These are phyloP conservation scores for Eledone cirrhosa DNA, from an alignment of 2,888 invertebrate genomes.

Conservation along the genomic window DNA sequence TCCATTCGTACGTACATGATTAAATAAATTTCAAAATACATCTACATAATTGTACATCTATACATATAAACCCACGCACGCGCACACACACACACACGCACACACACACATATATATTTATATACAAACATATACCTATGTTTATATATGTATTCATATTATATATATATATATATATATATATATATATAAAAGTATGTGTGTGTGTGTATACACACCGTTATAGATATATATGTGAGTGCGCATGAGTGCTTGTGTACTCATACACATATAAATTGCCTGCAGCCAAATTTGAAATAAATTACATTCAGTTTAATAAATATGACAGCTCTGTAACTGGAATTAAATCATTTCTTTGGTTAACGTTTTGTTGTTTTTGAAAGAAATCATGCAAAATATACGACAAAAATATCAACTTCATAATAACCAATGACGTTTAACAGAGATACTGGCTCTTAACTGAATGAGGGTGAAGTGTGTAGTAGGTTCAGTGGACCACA, in stretches of 20 bases:
- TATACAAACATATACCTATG: neutral
- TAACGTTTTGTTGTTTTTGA: no score
- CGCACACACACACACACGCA: neutral
- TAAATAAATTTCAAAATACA: neutral
- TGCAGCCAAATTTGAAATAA: no score
- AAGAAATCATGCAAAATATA: no score
- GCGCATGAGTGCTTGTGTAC: neutral
- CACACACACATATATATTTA: neutral
- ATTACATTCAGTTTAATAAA: no score
- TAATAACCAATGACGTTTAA: no score
- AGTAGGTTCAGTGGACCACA: no score
- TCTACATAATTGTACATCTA: neutral
- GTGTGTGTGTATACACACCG: neutral
- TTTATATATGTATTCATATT: neutral
- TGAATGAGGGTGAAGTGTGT: no score
- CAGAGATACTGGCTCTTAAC: no score
- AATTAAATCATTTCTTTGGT: no score
- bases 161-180: neutral
- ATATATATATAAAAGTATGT: neutral
- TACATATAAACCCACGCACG: neutral
- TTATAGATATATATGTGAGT: neutral
- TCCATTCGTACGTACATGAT: neutral
- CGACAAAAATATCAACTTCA: no score
- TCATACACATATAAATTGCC: neutral
- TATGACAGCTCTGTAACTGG: no score